A percentile compares a stretch with the other conserved stretches of the same genome.
Conservation (phyloP, 64 coral and sea anemone species). For the Dendrophyllia cribrosa region DNA sequence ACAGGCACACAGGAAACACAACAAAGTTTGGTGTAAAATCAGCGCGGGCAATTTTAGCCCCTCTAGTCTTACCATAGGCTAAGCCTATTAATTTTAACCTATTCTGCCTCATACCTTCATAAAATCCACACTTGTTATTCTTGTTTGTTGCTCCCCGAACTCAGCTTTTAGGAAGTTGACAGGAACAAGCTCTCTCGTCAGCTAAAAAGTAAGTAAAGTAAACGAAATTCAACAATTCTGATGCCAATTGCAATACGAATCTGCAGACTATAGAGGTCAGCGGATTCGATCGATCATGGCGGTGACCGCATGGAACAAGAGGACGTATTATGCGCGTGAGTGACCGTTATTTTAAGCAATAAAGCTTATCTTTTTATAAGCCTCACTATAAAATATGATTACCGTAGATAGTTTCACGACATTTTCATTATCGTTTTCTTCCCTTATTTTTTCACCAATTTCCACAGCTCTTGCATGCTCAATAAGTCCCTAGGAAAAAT, state of each 20-base stretch:
- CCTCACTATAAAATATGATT: background rate
- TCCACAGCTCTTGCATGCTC: conserved; percentile 17
- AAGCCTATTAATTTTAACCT: too few species aligned
- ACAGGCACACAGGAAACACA: too few species aligned
- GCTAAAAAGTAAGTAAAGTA: background rate
- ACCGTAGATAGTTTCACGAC: conserved; percentile 8
- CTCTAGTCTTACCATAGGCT: too few species aligned
- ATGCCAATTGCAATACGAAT: too few species aligned
- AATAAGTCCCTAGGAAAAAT: background rate
- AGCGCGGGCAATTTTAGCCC: too few species aligned
- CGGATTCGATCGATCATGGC: too few species aligned
- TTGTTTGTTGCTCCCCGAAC: conserved; percentile 4
- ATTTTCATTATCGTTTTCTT: background rate
- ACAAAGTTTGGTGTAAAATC: too few species aligned
- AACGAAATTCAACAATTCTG: background rate
- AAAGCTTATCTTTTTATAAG: too few species aligned
- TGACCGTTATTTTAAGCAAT: too few species aligned
- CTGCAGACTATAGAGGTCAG: too few species aligned
- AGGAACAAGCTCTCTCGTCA: conserved; percentile 29
- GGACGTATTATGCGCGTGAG: too few species aligned
- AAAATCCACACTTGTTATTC: conserved; percentile 47
- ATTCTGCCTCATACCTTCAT: conserved; percentile 38
- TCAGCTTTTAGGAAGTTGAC: conserved; percentile 41
- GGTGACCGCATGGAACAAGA: too few species aligned
- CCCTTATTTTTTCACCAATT: conserved; percentile 25